These are phyloP conservation scores for Diplazon laetatorius DNA, from an alignment of 2,888 invertebrate genomes.

Conservation along the genomic window DNA sequence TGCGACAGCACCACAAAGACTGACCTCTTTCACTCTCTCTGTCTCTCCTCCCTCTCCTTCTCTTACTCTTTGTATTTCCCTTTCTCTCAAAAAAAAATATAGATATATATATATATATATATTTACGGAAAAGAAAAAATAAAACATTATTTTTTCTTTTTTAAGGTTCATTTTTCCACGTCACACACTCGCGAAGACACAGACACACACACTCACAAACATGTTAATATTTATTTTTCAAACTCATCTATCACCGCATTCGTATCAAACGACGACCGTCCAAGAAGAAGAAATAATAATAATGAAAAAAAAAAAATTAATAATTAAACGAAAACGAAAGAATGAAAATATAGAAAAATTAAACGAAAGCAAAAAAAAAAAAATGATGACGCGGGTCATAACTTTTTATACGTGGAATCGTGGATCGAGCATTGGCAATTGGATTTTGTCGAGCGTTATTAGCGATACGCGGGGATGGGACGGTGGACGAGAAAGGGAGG, in stretches of 20 bases:
- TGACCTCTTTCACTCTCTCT: conserved; percentile 57
- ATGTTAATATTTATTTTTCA: conserved; percentile 19
- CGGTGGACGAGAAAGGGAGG: conserved; percentile 22
- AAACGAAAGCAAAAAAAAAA: neutral
- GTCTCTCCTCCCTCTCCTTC: too few species aligned
- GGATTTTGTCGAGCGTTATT: too few species aligned
- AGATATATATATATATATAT: neutral
- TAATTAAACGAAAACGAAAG: neutral
- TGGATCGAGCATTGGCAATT: conserved; percentile 13
- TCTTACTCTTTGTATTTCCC: too few species aligned
- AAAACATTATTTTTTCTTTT: conserved; percentile 23
- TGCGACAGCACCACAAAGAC: conserved; percentile 55
- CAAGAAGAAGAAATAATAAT: conserved; percentile 25
- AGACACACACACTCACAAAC: too few species aligned
- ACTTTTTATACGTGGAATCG: conserved; percentile 35
- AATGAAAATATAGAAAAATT: neutral
- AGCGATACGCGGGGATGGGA: neutral
- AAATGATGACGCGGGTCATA: conserved; percentile 30
- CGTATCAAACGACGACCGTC: conserved; percentile 56
- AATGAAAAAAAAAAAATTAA: neutral
- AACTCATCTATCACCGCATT: conserved; percentile 34
- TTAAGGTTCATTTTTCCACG: conserved; percentile 28
- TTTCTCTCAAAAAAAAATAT: conserved; percentile 26
- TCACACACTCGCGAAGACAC: too few species aligned
- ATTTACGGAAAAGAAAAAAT: neutral